Base-by-base conservation (phyloP, 2,797 vertebrate genomes). In the Helarctos malayanus region DNA sequence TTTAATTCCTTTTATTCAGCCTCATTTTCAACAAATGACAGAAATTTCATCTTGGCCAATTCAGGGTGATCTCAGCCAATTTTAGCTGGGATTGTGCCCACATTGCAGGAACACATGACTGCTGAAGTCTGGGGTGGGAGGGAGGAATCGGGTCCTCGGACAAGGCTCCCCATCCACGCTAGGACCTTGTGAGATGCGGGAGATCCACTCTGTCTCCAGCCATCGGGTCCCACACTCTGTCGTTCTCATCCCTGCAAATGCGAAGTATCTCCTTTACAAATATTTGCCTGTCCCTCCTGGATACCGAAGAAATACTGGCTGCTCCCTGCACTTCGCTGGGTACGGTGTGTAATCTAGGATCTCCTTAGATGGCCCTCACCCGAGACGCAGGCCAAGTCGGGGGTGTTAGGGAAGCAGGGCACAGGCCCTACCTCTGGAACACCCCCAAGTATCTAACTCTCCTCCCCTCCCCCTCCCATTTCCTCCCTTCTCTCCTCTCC, bases 351-450 rank as follows among this genome's bases (percentile, higher is more conserved):
- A 15, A 38, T 29, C 8, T 41, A 29, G 16, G 5, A 4, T 89
- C 19, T n/a, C 27, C 27, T 8, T 69, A 29, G 7, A 41, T 47
- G 16, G 29, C 4, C 35, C 25, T 4, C n/a, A 68, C 5, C 56
- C 15, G 19, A n/a, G 21, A 79, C 0, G 0, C 13, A 23, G 27
- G n/a, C 18, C 14, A 63, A 18, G 2, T 75, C 0, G 0, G 2
- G 27, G 8, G 6, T 14, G 3, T 41, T 15, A 18, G 56, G n/a
- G 54, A 35, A 45, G 38, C 7, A 79, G 29, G 45, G 25, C 4
- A 38, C 27, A 78, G 19, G 7, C 1, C 25, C 1, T 7, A 3
- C 21, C 65, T 89, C 82, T 45, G 21, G 11, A 96, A 57, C 54
- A 76, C 14, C 45, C 13, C 5, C 27, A 59, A 15, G 19, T 21